These are phyloP conservation scores for Leptobrachium ailaonicum DNA, from an alignment of 2,113 vertebrate genomes.

Conservation along the genomic window DNA sequence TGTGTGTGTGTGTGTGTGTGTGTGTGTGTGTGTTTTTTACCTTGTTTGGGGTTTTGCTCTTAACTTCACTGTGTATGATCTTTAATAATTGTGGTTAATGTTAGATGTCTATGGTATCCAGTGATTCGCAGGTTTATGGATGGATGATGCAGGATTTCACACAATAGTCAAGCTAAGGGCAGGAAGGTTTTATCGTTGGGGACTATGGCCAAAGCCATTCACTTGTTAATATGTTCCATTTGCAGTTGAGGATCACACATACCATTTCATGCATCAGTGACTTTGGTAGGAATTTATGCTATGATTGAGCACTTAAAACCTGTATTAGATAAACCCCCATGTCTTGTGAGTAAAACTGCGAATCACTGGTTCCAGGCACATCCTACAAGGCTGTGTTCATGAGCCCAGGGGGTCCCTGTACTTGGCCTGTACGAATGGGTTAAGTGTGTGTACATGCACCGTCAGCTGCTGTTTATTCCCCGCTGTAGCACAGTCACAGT, in stretches of 20 bases:
- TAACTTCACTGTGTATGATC: too few relatives aligned
- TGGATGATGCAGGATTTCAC: too few relatives aligned
- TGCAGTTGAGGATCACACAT: conserved; percentile 17
- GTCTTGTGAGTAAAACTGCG: neutral
- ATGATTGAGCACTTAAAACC: conserved; percentile 29
- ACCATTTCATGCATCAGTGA: conserved; percentile 7
- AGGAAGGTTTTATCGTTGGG: too few relatives aligned
- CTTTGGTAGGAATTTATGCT: conserved; percentile 13
- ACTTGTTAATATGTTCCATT: neutral
- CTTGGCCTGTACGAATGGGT: conserved; percentile 30
- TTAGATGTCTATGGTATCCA: too few relatives aligned
- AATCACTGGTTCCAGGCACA: conserved; percentile 2
- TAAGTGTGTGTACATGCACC: conserved; percentile 9
- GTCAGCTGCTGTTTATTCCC: conserved; percentile 32
- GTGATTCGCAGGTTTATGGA: too few relatives aligned
- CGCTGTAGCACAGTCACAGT: conserved; percentile 9
- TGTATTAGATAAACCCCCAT: conserved; percentile 34
- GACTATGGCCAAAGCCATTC: neutral
- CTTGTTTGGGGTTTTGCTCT: too few relatives aligned
- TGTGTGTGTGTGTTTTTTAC: too few relatives aligned
- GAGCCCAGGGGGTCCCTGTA: neutral
- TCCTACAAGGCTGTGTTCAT: conserved; percentile 32
- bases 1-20: too few relatives aligned
- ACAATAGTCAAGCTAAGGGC: too few relatives aligned
- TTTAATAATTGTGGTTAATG: too few relatives aligned